These are phyloP conservation scores for Trachelus stipa DNA, from an alignment of 2,888 invertebrate genomes.

Conservation along the genomic window DNA sequence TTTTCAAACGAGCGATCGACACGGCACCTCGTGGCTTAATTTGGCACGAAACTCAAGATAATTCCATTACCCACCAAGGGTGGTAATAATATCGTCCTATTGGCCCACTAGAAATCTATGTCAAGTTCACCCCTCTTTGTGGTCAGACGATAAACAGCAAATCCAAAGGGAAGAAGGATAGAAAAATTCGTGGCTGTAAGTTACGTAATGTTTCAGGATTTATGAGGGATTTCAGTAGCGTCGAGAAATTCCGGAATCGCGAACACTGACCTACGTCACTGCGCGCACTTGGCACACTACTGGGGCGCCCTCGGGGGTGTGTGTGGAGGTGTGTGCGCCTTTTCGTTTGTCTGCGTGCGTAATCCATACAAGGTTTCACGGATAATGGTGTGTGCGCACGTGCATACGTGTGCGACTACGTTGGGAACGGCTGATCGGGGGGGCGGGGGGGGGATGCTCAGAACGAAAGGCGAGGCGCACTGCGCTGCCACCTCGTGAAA, in stretches of 20 bases:
- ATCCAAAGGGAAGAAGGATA: not conserved
- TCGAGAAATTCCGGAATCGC: slow-evolving; percentile 2
- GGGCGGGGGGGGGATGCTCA: slow-evolving; percentile 20
- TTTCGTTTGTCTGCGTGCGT: slow-evolving; percentile 9
- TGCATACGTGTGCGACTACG: not conserved
- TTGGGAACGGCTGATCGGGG: not conserved
- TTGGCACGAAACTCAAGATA: not conserved
- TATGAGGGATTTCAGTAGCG: slow-evolving; percentile 1
- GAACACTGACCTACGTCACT: slow-evolving; percentile 23
- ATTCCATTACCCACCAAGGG: not conserved
- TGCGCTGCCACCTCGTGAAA: slow-evolving; percentile 57
- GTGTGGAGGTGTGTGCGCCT: slow-evolving; percentile 8
- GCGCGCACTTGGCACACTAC: slow-evolving; percentile 24
- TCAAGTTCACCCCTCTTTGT: not conserved
- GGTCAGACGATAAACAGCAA: not conserved
- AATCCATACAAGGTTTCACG: not conserved
- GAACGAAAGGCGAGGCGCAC: slow-evolving; percentile 45
- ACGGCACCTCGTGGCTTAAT: not conserved
- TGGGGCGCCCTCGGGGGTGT: slow-evolving; percentile 2
- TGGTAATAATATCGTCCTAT: not conserved
- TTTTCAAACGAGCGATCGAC: not conserved
- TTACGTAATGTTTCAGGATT: not conserved
- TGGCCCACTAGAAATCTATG: not conserved
- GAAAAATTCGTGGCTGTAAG: not conserved
- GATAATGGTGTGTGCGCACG: slow-evolving; percentile 33